Percentiles rank a stretch among this genome's conserved stretches.
phyloP scores from a whole-genome alignment of 2,113 vertebrate genomes.

The Clarias macrocephalus region DNA sequence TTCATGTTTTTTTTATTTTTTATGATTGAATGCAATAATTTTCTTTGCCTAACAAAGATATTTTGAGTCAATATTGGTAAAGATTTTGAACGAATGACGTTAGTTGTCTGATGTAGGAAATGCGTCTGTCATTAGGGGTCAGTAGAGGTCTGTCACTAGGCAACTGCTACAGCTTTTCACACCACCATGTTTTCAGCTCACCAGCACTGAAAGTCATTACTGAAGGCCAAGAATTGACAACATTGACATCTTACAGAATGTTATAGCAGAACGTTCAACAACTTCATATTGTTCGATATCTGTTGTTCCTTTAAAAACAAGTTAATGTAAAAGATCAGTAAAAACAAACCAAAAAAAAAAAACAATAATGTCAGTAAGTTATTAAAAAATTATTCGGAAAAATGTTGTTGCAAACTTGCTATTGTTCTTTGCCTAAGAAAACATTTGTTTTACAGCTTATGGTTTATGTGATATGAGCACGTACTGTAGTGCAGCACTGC shows the following conservation, averaged over 20 bases:
- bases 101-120: background rate
- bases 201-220: background rate
- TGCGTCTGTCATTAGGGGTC: conserved; percentile 3
- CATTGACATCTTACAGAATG: background rate
- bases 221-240: background rate
- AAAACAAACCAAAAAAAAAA: background rate
- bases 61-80: background rate
- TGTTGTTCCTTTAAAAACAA: background rate
- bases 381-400: background rate
- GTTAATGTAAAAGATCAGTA: background rate
- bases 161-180: background rate
- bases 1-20: background rate
- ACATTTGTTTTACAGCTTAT: background rate
- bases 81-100: background rate
- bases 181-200: background rate
- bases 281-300: background rate
- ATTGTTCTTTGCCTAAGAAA: background rate
- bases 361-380: background rate
- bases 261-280: background rate
- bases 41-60: background rate
- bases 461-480: background rate
- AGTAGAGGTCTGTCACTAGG: conserved; percentile 16
- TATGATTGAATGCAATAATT: background rate
- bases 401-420: background rate
- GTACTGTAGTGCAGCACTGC: background rate